These are phyloP conservation scores for Cephus spinipes DNA, from an alignment of 2,888 invertebrate species.

Conservation along the genomic window DNA sequence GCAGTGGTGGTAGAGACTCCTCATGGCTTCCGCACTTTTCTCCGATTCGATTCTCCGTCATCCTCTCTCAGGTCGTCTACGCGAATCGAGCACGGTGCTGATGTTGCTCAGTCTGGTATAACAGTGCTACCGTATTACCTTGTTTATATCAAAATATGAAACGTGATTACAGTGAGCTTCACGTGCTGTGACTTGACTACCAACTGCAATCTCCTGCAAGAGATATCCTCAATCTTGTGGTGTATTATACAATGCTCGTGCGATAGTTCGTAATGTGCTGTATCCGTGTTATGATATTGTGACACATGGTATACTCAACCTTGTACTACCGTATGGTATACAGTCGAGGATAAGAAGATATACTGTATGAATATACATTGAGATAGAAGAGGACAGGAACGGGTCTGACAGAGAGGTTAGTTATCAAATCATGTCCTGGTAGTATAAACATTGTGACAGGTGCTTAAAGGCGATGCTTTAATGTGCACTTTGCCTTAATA, in stretches of 20 bases:
- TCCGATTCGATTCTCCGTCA: slow-evolving; percentile 11
- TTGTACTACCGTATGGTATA: background rate
- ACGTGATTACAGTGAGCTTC: background rate
- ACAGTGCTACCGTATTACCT: background rate
- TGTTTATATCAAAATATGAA: background rate
- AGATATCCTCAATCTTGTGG: background rate
- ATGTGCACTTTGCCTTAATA: background rate
- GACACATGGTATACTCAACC: background rate
- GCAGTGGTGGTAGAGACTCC: slow-evolving; percentile 28
- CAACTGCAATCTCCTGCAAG: background rate
- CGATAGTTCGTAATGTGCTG: background rate
- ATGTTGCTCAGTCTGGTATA: background rate
- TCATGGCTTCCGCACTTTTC: slow-evolving; percentile 13
- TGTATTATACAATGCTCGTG: background rate
- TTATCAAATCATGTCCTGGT: background rate
- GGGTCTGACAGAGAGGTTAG: background rate
- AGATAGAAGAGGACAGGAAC: background rate
- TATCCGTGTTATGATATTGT: background rate
- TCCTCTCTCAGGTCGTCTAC: slow-evolving; percentile 15
- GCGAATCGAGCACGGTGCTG: slow-evolving; percentile 22
- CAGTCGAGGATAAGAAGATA: background rate
- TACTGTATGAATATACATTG: background rate
- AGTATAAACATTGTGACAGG: background rate
- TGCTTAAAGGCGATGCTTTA: background rate
- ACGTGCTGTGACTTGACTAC: background rate